Conservation (phyloP, 2,797 vertebrate species). For the Ara ararauna region DNA sequence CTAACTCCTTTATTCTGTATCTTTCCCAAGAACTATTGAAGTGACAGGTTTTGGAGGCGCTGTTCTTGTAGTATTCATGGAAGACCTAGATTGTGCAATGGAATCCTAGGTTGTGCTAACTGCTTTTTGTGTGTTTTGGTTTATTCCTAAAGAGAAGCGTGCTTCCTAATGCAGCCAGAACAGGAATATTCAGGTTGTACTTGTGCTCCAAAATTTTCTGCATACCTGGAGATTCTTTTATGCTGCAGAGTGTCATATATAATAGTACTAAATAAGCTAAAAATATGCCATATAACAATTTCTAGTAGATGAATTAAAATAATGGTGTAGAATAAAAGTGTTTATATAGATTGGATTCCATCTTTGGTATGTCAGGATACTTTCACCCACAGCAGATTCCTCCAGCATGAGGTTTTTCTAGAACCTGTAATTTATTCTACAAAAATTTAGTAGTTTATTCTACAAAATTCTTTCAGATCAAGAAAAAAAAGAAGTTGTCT, state of each 20-base stretch:
- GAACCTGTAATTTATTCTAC: not conserved
- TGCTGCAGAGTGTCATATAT: not conserved
- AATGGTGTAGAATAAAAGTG: not conserved
- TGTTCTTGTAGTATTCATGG: not conserved
- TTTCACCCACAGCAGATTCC: not conserved
- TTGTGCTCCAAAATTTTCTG: not conserved
- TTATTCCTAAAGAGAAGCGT: not conserved
- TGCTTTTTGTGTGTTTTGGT: not conserved
- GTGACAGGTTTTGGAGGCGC: not conserved
- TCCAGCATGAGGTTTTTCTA: not conserved
- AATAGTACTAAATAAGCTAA: not conserved
- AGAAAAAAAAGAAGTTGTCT: not conserved
- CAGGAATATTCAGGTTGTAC: not conserved
- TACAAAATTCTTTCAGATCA: not conserved
- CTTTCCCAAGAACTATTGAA: not conserved
- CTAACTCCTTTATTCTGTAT: not conserved
- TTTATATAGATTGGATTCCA: not conserved
- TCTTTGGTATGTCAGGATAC: not conserved
- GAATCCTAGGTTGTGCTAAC: not conserved
- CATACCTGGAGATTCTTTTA: not conserved
- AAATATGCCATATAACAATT: not conserved
- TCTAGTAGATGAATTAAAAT: not conserved
- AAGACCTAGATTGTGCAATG: not conserved
- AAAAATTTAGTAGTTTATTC: not conserved
- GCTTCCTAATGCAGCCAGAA: not conserved